Base-by-base conservation (phyloP, 2,888 invertebrate species). In the Nomada hirtipes region DNA sequence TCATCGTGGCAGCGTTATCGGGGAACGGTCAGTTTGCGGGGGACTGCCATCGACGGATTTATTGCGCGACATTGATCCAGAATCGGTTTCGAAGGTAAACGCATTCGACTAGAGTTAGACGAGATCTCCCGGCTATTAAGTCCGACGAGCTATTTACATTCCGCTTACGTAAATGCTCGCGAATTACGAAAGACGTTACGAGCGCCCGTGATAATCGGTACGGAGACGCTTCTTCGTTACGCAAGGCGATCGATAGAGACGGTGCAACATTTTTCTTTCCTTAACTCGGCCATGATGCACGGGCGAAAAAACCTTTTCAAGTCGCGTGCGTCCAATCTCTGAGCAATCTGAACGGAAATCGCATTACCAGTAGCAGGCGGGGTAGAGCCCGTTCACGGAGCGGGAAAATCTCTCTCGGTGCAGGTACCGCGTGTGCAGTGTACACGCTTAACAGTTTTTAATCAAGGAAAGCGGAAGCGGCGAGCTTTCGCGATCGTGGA, bases 111-210 rank as follows among this genome's bases (percentile, higher is more conserved):
- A 15, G 18, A 18, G 18, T 20, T 9, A 2, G 53, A 36, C 7
- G 7, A 7, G 36, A 7, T 36, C 36, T 7, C 0, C 7, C 26
- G 15, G 50, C 60, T 13, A 36, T 73, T 60, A 60, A 77, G 61
- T 55, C 75, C 9, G 50, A 53, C 53, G 23, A 55, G 75, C 29
- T 59, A 20, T 68, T 78, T 59, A 59, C 68, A 75, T 68, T 69
- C 29, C 10, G 42, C 18, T 80, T 68, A 72, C 67, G 44, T 55
- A 20, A 55, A 72, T 68, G n/a, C 55, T 4, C 20, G 50, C 47
- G 57, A 57, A 72, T 80, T 79, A 72, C 79, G 80, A 79, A 68
- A 79, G 72, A 72, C 36, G 79, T 80, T 80, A 63, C 71, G 72
- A 72, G 20, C 53, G 53, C 4, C n/a, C 23, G 36, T 26, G 42